Conservation (phyloP, 2,888 invertebrate species). For the Aleiodes alternator region DNA sequence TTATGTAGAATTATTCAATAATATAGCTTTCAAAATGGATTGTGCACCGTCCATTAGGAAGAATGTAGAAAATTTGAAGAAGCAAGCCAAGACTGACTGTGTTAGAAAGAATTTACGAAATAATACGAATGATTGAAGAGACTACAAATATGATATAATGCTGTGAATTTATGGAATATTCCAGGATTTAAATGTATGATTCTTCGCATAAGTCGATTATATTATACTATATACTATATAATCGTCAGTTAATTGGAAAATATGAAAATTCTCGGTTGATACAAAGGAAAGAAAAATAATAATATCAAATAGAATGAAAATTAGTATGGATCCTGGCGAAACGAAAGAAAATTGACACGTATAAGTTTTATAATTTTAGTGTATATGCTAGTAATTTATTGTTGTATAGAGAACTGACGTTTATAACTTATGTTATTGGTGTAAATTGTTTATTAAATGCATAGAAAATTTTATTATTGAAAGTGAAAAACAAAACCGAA, state of each 20-base stretch:
- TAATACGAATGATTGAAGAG: constrained; percentile 29
- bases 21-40: constrained; percentile 16
- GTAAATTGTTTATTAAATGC: constrained; percentile 72
- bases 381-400: constrained; percentile 62
- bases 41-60: constrained; percentile 34
- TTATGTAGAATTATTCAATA: constrained; percentile 32
- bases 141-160: constrained; percentile 40
- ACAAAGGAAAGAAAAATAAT: background rate
- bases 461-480: constrained; percentile 52
- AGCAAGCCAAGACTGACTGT: constrained; percentile 68
- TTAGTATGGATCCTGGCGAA: constrained; percentile 28
- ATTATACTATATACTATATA: no score
- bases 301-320: background rate
- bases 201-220: no score
- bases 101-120: constrained; percentile 48
- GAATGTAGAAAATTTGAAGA: constrained; percentile 35
- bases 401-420: constrained; percentile 71
- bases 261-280: background rate
- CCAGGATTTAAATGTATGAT: no score
- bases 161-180: background rate
- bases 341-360: constrained; percentile 33
- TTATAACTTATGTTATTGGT: constrained; percentile 71
- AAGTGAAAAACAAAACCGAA: constrained; percentile 24
- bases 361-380: constrained; percentile 63
- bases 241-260: no score